These are phyloP conservation scores for Phania funesta DNA, from an alignment of 2,888 invertebrate species.

Conservation along the genomic window DNA sequence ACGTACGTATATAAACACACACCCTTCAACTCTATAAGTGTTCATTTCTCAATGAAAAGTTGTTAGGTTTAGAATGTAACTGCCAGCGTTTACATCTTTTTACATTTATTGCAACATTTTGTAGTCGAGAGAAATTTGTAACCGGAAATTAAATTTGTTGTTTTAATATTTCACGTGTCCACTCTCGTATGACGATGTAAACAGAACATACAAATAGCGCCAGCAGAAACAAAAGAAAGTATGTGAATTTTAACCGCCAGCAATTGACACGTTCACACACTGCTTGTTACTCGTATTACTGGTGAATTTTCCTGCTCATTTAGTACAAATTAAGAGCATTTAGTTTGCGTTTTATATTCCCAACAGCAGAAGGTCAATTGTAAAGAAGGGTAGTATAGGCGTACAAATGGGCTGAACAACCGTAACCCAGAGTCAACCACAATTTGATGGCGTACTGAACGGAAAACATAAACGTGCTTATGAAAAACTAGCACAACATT, in stretches of 20 bases:
- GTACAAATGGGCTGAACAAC: conserved; percentile 3
- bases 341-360: not conserved
- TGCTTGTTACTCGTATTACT: too few species aligned
- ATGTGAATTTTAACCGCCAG: conserved; percentile 22
- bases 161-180: conserved; percentile 60
- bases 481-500: conserved; percentile 64
- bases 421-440: too few species aligned
- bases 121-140: conserved; percentile 18
- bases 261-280: conserved; percentile 46
- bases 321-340: conserved; percentile 26
- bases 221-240: conserved; percentile 4
- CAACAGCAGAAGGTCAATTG: conserved; percentile 10
- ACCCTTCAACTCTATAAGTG: not conserved
- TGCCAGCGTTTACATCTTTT: not conserved
- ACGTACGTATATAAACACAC: not conserved
- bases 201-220: conserved; percentile 3
- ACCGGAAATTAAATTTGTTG: conserved; percentile 62
- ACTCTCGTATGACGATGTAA: conserved; percentile 46
- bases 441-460: not conserved
- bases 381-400: not conserved
- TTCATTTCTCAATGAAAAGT: too few species aligned
- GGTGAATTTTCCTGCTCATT: conserved; percentile 47
- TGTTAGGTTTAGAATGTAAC: not conserved
- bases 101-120: not conserved
- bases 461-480: conserved; percentile 41